Base-by-base conservation (phyloP, 2,888 invertebrate species). In the Acleris sparsana region DNA sequence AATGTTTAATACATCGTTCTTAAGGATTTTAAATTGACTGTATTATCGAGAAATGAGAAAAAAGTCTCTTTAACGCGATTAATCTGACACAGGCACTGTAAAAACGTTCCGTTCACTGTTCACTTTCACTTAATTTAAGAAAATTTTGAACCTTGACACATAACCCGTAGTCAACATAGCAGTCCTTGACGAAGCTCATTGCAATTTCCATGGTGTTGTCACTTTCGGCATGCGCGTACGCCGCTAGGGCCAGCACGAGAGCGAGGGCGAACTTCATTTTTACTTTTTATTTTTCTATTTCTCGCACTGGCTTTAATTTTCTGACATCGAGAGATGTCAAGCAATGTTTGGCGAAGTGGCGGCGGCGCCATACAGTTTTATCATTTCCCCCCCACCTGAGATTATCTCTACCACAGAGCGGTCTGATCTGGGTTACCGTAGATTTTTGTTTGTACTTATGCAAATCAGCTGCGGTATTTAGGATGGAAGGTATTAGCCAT, bases 131-230 rank as follows among this genome's bases (percentile, higher is more conserved):
- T 76, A 76, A 79, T 73, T 78, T 80, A 77, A 75, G 76, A 76
- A 80, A 79, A 81, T 78, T 86, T 89, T 91, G 92, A 79, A 96
- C 96, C 94, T 96, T 96, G 77, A 96, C 93, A 92, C 96, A 96
- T 76, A 95, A 82, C 70, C 94, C 89, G 85, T 96, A 93, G 75
- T 95, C 95, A 77, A 94, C 94, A 75, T 94, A 92, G 86, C 96
- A 96, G 78, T 95, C 95, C 89, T 95, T 94, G 70, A 96, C 91
- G 84, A 96, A 94, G 80, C 93, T 94, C 67, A 96, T 89, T 11
- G 95, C 95, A 51, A 94, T 94, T 73, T 94, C 94, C 80, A 96
- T 84, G 52, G 91, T 89, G 48, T 93, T 94, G 70, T 94, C 93
- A 75, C 89, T 85, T 52, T 93, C 89, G 1, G 90, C 89, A 3